Base-by-base conservation (phyloP, 2,888 invertebrate species). In the Diachrysia chrysitis region DNA sequence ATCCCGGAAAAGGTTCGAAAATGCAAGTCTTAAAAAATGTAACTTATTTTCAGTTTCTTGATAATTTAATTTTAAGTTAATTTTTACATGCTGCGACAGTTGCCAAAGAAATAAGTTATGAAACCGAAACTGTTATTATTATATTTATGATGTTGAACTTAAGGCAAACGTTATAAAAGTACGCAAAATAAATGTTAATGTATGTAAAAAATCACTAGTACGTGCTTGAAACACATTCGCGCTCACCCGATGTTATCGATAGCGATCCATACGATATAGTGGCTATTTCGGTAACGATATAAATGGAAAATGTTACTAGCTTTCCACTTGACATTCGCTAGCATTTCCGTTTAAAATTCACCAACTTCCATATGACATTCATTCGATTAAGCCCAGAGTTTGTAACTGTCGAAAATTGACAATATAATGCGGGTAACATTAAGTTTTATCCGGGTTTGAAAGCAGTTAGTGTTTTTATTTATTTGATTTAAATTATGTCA, bases 251-350 rank as follows among this genome's bases (percentile, higher is more conserved):
- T 54, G 57, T 55, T 74, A 74, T 66, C 60, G 67, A 61, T 55
- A 63, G 61, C 23, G 67, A 74, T 74, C 37, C 62, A 12, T 29
- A 51, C 55, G 63, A 74, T 74, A 74, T 56, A 42, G 35, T 37
- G 21, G 71, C 71, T 51, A 67, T 73, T 74, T 53, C 58, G 60
- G 63, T 58, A 61, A 48, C 63, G 60, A 67, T 65, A 59, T 71
- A 74, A 74, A 74, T 74, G 63, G 71, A 67, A 74, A 67, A 74
- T 61, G 63, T 74, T 51, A 19, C 21, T 51, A 10, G 21, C 48
- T 51, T 51, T 51, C 10, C 9, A 51, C 48, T 51, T 51, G 48
- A 51, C 48, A 51, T 51, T 51, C 21, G 48, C 48, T 19, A 21
- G 19, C 19, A 12, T 21, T 21, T 12, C 19, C 21, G 48, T 51